Evolutionary conservation across 2,888 invertebrate genomes (phyloP), one percentile per base, ranked within the genome.

Genomic region (Anorthoa munda): DNA sequence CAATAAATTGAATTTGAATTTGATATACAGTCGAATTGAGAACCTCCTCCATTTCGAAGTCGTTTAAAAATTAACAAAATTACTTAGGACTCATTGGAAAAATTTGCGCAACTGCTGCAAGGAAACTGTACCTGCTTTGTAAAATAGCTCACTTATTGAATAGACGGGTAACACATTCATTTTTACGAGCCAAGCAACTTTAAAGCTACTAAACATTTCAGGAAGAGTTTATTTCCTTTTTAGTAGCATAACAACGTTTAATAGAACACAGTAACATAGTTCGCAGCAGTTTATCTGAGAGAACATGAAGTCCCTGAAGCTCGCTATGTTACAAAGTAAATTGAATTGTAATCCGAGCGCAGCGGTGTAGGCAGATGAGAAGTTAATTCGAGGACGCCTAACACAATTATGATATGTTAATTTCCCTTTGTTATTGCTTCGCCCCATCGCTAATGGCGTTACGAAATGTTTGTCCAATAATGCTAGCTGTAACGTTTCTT

Each of bases 401-500:
- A 91, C 88, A 84, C 87, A 90, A 92, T 92, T 92, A 90, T 84
- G 79, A 87, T 91, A 93, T 91, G 91, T 90, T 92, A 92, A 92
- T 92, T 91, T 87, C 51, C 83, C 84, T 88, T 90, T 91, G 90
- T 90, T 89, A 86, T 84, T 87, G 79, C 84, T 86, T 81, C 81
- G 83, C 70, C 83, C 72, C 72, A 78, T 75, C 53, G 71, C 82
- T 86, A 89, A 87, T 85, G 75, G 85, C 78, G 83, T 88, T 88
- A 83, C 82, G 80, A 87, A 89, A 88, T 84, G 80, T 82, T 86
- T 82, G 78, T 66, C 75, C 71, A 75, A 73, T 61, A 74, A 75
- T 73, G 66, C 39, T 39, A 72, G 76, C 60, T 67, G 46, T 69
- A 69, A 74, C 66, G 51, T 69, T 71, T 53, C 61, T 74, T 86